Evolutionary conservation across 2,797 vertebrate genomes (phyloP).

Genomic region (Coilia nasus): DNA sequence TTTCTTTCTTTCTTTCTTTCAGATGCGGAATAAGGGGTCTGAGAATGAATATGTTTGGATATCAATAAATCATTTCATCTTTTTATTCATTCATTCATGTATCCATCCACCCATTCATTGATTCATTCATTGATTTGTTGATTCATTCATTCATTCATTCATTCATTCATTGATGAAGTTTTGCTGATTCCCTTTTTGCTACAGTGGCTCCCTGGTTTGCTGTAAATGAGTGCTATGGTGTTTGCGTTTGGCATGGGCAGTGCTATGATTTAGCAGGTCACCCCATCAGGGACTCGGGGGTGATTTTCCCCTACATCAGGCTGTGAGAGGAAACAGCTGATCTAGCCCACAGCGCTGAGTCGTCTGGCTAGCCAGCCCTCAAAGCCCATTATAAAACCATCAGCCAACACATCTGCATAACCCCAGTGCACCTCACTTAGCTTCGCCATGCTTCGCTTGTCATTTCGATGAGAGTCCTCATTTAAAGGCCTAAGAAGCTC

Average conservation of each 20-base stretch:
- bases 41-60: neutral
- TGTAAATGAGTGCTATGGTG: neutral
- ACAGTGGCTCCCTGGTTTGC: neutral
- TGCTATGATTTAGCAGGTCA: constrained; percentile 8
- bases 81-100: no score
- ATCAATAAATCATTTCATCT: neutral
- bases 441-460: neutral
- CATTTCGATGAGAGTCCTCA: neutral
- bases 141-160: neutral
- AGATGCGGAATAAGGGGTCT: neutral
- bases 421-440: neutral
- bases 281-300: neutral
- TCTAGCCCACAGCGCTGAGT: constrained; percentile 7
- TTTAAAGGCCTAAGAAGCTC: neutral
- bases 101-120: neutral
- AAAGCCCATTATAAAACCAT: constrained; percentile 49
- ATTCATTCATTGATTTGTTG: neutral
- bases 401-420: constrained; percentile 32
- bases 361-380: constrained; percentile 34
- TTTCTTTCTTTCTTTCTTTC: neutral
- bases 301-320: constrained; percentile 3
- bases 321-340: neutral
- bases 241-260: neutral
- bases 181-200: neutral
- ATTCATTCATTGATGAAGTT: neutral